phyloP scores from a whole-genome alignment of 2,888 invertebrate species.

The Ceratothoa steindachneri region DNA sequence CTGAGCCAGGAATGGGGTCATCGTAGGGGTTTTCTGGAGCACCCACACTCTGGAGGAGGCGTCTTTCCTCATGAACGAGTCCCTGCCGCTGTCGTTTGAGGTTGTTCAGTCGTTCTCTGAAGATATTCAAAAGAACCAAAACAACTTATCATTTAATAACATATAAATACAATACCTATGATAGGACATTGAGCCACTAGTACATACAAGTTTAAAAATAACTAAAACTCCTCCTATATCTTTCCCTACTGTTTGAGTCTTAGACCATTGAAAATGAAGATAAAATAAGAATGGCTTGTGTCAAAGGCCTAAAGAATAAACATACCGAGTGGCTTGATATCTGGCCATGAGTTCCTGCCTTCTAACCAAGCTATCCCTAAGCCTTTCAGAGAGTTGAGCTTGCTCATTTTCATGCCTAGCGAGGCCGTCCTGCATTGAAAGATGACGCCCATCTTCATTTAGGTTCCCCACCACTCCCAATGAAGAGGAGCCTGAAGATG shows the following conservation, averaged over 20 bases:
- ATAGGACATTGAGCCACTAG: no score
- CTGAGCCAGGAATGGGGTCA: constrained; percentile 37
- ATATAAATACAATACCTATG: no score
- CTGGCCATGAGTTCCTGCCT: constrained; percentile 40
- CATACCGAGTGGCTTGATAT: constrained; percentile 22
- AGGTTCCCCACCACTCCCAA: not conserved
- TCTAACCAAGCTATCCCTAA: constrained; percentile 39
- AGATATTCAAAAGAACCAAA: not conserved
- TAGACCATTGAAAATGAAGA: no score
- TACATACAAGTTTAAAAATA: no score
- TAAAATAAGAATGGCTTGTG: no score
- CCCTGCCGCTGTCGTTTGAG: constrained; percentile 34
- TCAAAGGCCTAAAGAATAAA: no score
- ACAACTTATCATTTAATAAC: no score
- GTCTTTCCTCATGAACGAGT: constrained; percentile 31
- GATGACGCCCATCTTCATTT: not conserved
- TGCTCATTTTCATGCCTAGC: constrained; percentile 8
- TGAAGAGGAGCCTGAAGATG: not conserved
- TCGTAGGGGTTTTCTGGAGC: constrained; percentile 21
- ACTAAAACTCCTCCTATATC: no score
- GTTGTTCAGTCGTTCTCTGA: constrained; percentile 31
- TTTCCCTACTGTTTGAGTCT: no score
- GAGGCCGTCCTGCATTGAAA: not conserved
- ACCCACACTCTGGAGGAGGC: constrained; percentile 9
- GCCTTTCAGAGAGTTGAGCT: constrained; percentile 10